Evolutionary conservation across 92 coral and sea anemone genomes (phyloP).

Genomic region (Virgularia gustaviana): DNA sequence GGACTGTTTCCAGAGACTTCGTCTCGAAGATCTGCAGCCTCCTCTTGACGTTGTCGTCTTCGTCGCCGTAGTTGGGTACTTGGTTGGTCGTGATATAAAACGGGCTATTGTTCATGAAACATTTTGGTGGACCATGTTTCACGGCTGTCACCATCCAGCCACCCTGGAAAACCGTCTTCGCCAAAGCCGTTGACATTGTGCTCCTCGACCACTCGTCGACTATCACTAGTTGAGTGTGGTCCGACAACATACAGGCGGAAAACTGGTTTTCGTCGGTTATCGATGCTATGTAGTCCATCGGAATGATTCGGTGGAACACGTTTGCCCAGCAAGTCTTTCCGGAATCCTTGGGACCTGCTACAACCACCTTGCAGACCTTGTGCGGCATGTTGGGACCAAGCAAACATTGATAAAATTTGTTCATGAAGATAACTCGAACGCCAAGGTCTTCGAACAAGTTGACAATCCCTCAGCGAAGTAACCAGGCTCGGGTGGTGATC

Average conservation of each 20-base stretch:
- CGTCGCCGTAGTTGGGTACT: slow-evolving; percentile 27
- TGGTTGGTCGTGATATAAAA: too few species aligned
- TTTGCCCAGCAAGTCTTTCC: slow-evolving; percentile 32
- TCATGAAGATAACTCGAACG: slow-evolving; percentile 20
- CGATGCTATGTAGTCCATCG: background rate
- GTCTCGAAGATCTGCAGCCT: background rate
- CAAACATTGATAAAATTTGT: slow-evolving; percentile 32
- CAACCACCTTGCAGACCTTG: slow-evolving; percentile 18
- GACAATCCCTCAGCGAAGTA: slow-evolving; percentile 8
- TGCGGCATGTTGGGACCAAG: slow-evolving; percentile 14
- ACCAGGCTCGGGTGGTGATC: background rate
- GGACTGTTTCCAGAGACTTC: background rate
- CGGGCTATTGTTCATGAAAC: too few species aligned
- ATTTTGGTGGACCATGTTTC: slow-evolving; percentile 13
- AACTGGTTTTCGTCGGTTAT: slow-evolving; percentile 26
- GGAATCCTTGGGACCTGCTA: slow-evolving; percentile 12
- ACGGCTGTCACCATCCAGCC: slow-evolving; percentile 27
- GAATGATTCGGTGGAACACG: too few species aligned
- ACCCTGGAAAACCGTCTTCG: too few species aligned
- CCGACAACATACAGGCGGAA: slow-evolving; percentile 16
- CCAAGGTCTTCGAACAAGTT: background rate
- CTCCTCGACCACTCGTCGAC: slow-evolving; percentile 19
- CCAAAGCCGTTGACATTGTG: too few species aligned
- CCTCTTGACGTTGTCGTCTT: slow-evolving; percentile 4
- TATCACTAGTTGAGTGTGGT: slow-evolving; percentile 18